Base-by-base conservation (phyloP, 2,888 invertebrate genomes). In the Adineta ricciae region DNA sequence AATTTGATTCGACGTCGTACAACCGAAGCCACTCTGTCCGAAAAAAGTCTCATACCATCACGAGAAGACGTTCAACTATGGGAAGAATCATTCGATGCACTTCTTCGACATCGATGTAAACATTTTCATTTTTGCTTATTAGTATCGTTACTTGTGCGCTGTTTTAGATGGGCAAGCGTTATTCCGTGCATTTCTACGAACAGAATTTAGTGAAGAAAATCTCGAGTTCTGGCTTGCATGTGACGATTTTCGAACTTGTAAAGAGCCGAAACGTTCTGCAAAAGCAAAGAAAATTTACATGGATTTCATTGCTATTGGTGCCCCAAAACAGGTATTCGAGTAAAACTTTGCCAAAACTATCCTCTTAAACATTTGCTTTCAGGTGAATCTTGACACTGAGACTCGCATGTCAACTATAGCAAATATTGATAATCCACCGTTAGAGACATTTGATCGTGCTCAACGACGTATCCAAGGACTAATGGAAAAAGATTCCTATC, bases 181-280 rank as follows among this genome's bases (percentile, higher is more conserved):
- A 83, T 92, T 92, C 88, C 89, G 91, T 85, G 91, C 91, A 14
- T 92, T 92, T 88, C 89, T 92, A 14, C 90, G 91, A 87, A 90
- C 92, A 2, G 92, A 92, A 88, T 92, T 92, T 88, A 92, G 92
- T 87, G 92, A 92, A 86, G 92, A 92, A 87, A 92, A 92, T 87
- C 89, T 92, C 46, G 92, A 92, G 87, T 92, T 92, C 88, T 92
- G 92, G 92, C 88, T 92, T 27, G 92, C 92, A 9, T 92, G 92
- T 87, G 92, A 92, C 88, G 91, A 92, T 84, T 92, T 90, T 88
- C 91, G 90, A 87, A 87, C 87, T 2, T 49, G 86, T 8, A 88
- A 88, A 83, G 86, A 88, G 7, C 87, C 87, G 89, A 91, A 89
- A 88, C 86, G 91, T 90, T 87, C 87, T 88, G 87, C 89, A 2